These are phyloP conservation scores for Campoletis raptor DNA, from an alignment of 2,888 invertebrate species.

Conservation along the genomic window DNA sequence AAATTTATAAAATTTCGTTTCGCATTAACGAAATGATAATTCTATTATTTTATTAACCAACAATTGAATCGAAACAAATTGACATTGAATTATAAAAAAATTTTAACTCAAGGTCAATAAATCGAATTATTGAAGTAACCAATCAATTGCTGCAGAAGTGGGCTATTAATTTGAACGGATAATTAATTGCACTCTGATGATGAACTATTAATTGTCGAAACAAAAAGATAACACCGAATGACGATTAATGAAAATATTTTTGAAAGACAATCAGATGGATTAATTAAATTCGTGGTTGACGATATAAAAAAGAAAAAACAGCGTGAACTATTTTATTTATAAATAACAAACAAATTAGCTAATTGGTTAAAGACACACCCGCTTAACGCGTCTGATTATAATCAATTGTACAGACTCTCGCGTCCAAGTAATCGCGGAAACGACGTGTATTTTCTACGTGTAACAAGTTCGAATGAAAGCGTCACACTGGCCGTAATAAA, in stretches of 20 bases:
- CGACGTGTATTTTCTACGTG: slow-evolving; percentile 24
- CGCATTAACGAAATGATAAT: not conserved
- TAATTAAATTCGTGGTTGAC: not conserved
- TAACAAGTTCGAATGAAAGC: slow-evolving; percentile 42
- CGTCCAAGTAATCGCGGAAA: slow-evolving; percentile 20
- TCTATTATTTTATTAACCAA: not conserved
- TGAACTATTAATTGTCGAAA: not conserved
- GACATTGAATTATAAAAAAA: not conserved
- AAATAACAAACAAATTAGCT: not conserved
- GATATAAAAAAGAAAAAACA: slow-evolving; percentile 25
- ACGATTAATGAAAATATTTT: not conserved
- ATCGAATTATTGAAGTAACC: not conserved
- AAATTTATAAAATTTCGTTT: too few species aligned
- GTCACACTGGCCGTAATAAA: slow-evolving; percentile 62
- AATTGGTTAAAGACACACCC: slow-evolving; percentile 30
- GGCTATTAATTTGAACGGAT: not conserved
- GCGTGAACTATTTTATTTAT: not conserved
- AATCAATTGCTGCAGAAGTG: not conserved
- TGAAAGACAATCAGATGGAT: not conserved
- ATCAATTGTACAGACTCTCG: slow-evolving; percentile 31
- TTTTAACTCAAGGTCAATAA: not conserved
- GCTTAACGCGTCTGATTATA: slow-evolving; percentile 2
- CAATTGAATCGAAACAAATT: not conserved
- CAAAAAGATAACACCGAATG: not conserved
- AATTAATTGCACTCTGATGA: not conserved